Evolutionary conservation across 2,113 vertebrate genomes (phyloP).

Genomic region (Puma concolor): DNA sequence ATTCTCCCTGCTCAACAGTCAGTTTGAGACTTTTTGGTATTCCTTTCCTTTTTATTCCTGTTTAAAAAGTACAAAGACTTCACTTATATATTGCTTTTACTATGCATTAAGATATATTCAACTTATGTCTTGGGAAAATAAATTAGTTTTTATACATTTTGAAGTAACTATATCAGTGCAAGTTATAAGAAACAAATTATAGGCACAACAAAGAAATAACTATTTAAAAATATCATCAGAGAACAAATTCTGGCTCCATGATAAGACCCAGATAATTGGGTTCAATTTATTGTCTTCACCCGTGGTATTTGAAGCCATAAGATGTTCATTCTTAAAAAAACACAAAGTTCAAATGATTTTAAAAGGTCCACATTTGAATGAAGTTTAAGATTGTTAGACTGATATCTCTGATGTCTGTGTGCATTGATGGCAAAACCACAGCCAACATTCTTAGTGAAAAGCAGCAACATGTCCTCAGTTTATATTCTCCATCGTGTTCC

Average conservation of each 20-base stretch:
- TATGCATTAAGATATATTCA: background rate
- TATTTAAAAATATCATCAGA: slow-evolving; percentile 10
- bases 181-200: background rate
- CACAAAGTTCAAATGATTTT: background rate
- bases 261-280: background rate
- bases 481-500: background rate
- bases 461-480: background rate
- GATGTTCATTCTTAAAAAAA: background rate
- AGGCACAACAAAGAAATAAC: background rate
- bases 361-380: background rate
- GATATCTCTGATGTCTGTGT: background rate
- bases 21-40: background rate
- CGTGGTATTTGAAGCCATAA: background rate
- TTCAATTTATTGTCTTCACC: background rate
- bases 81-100: background rate
- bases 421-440: background rate
- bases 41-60: background rate
- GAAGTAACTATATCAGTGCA: background rate
- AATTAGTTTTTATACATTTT: background rate
- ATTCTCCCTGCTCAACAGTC: background rate
- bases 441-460: background rate
- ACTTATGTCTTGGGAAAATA: background rate
- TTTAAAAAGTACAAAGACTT: background rate
- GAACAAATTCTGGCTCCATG: background rate
- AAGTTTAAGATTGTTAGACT: background rate